Base-by-base conservation (phyloP, 2,113 vertebrate genomes). In the Urocynchramus pylzowi region DNA sequence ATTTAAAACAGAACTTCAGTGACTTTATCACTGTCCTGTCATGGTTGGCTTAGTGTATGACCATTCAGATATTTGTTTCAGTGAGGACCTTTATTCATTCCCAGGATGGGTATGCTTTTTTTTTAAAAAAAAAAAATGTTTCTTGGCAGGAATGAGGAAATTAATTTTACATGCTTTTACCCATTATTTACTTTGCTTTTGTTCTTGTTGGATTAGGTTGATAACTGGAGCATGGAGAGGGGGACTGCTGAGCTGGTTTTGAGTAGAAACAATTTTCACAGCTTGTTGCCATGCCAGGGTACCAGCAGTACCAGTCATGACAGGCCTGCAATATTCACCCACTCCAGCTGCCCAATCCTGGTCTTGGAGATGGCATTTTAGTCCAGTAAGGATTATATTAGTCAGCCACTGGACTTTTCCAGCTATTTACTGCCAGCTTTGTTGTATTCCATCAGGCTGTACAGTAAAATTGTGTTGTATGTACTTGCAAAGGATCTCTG, bases 51-150 rank as follows among this genome's bases (percentile, higher is more conserved):
- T 47, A n/a, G 47, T n/a, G 11, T n/a, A 8, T 19, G 17, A 63
- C 50, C 59, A 12, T n/a, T 68, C 42, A 68, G 44, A 8, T 47
- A 16, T 59, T 89, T 64, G n/a, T 52, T 87, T 7, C 14, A 77
- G 10, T 42, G 33, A 47, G 45, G 57, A 59, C 30, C 15, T 69
- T 70, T 57, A 18, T 27, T 42, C 19, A 13, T 85, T 74, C 60
- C 35, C 22, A 60, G 30, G 4, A 42, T 31, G 30, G 31, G 16
- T 13, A 28, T 4, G 12, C 16, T 26, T 31, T 33, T 54, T 11
- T 31, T 56, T 23, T 3, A 7, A 16, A 15, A 33, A 4, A 16
- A 31, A 28, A 16, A 35, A 3, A 0, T 37, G 1, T 6, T 42
- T 61, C 6, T 75, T 61, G 44, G 4, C 26, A 90, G 11, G 33